These are phyloP conservation scores for Syngnathus rostellatus DNA, from an alignment of 2,797 vertebrate genomes.

Conservation along the genomic window DNA sequence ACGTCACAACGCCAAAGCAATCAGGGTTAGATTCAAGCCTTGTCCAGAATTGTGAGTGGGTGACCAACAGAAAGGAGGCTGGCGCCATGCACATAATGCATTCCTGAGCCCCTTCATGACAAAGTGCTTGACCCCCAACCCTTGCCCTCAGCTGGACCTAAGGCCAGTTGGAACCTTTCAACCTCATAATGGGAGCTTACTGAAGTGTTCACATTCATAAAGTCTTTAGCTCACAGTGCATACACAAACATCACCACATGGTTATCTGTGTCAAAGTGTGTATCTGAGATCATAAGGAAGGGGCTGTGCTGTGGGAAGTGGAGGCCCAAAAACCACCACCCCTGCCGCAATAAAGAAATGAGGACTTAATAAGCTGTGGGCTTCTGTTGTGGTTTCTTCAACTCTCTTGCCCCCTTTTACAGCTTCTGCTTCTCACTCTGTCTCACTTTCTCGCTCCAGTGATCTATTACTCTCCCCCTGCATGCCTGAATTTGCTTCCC, in stretches of 20 bases:
- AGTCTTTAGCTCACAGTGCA: neutral
- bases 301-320: conserved; percentile 49
- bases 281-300: conserved; percentile 57
- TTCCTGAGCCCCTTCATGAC: conserved; percentile 1
- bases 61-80: conserved; percentile 24
- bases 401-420: conserved; percentile 35
- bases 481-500: conserved; percentile 31
- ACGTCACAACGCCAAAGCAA: conserved; percentile 12
- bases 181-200: neutral
- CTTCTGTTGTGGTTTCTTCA: conserved; percentile 64
- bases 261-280: conserved; percentile 53
- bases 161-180: neutral
- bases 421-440: conserved; percentile 40
- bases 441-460: conserved; percentile 41
- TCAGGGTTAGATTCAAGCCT: conserved; percentile 26
- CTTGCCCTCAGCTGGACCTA: neutral
- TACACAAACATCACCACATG: conserved; percentile 50
- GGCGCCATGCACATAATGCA: conserved; percentile 4
- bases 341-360: conserved; percentile 46
- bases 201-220: neutral
- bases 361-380: conserved; percentile 47
- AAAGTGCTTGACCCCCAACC: conserved; percentile 6
- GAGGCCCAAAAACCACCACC: conserved; percentile 54
- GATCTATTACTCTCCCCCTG: conserved; percentile 41
- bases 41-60: conserved; percentile 27